Evolutionary conservation across 2,113 vertebrate genomes (phyloP).

Genomic region (Syngnathus floridae): DNA sequence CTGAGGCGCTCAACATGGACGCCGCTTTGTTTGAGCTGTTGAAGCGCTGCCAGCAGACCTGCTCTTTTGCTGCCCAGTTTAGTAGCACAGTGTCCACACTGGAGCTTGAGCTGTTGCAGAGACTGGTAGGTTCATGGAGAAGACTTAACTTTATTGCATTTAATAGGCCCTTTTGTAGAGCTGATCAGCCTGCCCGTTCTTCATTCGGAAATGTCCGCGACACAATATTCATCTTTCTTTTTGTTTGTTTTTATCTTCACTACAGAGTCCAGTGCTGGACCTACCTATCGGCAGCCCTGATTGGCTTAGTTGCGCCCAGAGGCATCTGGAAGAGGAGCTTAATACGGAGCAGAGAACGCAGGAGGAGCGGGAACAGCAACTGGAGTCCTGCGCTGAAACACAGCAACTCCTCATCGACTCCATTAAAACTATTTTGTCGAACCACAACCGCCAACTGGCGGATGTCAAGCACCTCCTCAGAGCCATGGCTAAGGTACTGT

Average conservation of each 20-base stretch:
- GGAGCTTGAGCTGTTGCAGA: conserved; percentile 88
- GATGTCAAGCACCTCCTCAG: conserved; percentile 95
- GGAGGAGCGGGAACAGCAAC: conserved; percentile 88
- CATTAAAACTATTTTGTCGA: conserved; percentile 89
- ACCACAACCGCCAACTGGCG: conserved; percentile 90
- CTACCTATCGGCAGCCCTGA: conserved; percentile 87
- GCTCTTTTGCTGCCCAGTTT: conserved; percentile 90
- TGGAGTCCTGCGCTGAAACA: conserved; percentile 84
- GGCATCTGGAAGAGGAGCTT: conserved; percentile 87
- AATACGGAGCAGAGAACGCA: conserved; percentile 77
- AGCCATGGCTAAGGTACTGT: conserved; percentile 93
- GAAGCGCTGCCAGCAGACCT: conserved; percentile 94
- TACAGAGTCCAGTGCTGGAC: conserved; percentile 80
- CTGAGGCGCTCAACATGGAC: conserved; percentile 89
- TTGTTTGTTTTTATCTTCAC: background rate
- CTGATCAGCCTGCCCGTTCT: background rate
- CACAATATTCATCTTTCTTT: background rate
- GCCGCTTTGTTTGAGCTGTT: conserved; percentile 87
- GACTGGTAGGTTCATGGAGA: conserved; percentile 77
- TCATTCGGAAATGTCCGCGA: too few species aligned
- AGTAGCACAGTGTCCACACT: conserved; percentile 89
- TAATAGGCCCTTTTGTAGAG: background rate
- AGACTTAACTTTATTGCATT: background rate
- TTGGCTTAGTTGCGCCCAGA: conserved; percentile 87
- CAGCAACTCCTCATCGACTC: conserved; percentile 91